A percentile compares a stretch with the other conserved stretches of the same genome.
phyloP scores from a whole-genome alignment of 2,113 vertebrate genomes.

The Pogonocichla stellata region DNA sequence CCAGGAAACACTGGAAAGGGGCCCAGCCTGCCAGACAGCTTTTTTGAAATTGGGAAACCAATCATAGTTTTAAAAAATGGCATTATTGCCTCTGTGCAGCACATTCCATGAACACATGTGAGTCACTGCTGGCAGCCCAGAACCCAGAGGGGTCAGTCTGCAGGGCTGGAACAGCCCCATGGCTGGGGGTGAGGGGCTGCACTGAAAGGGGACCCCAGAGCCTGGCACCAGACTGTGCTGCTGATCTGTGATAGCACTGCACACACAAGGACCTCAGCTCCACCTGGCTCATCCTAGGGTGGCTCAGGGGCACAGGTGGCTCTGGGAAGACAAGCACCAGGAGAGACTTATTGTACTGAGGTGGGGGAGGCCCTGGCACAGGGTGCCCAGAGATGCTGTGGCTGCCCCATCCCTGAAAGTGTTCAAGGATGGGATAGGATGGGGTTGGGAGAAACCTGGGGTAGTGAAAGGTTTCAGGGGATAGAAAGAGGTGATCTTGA shows the following conservation, averaged over 20 bases:
- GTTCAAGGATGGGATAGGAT: background rate
- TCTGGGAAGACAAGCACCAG: background rate
- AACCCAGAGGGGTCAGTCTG: background rate
- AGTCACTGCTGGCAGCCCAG: background rate
- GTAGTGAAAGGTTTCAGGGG: background rate
- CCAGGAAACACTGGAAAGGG: conserved; percentile 27
- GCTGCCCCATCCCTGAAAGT: background rate
- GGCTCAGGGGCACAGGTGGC: background rate
- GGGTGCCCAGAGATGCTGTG: background rate
- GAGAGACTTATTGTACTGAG: background rate
- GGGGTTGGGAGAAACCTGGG: background rate
- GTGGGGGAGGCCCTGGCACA: background rate
- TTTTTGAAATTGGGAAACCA: background rate
- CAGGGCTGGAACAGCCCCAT: background rate
- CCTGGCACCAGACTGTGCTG: fast-evolving
- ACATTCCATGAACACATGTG: background rate
- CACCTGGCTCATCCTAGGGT: background rate
- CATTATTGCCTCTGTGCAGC: background rate
- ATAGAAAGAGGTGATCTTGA: background rate
- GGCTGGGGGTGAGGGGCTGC: background rate
- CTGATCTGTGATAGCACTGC: fast-evolving
- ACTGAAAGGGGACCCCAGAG: background rate
- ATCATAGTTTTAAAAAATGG: background rate
- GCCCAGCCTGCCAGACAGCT: background rate
- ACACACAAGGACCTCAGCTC: fast-evolving